A percentile compares a stretch with the other conserved stretches of the same genome.
These are phyloP conservation scores for Drosophila ustulata DNA, from an alignment of 2,888 invertebrate species.

Conservation along the genomic window DNA sequence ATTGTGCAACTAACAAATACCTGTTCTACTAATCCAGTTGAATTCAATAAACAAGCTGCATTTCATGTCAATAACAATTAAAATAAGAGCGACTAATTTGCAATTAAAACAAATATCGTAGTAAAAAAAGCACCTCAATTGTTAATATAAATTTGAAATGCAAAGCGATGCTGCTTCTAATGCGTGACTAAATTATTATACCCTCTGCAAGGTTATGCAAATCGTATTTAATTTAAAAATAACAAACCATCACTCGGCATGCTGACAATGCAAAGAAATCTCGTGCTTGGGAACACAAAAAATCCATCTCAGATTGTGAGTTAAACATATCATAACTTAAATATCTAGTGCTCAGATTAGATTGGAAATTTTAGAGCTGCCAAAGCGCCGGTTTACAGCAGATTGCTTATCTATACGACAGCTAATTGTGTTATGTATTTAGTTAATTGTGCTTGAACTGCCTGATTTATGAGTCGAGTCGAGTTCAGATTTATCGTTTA, in stretches of 20 bases:
- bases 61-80: neutral
- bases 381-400: neutral
- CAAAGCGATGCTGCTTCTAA: neutral
- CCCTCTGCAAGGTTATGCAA: neutral
- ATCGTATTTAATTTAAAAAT: neutral
- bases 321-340: neutral
- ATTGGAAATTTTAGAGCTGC: neutral
- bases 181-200: slow-evolving; percentile 2
- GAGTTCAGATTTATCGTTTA: slow-evolving; percentile 19
- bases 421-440: slow-evolving; percentile 8
- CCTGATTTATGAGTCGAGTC: slow-evolving; percentile 30
- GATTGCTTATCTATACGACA: slow-evolving; percentile 21
- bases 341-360: neutral
- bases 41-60: neutral
- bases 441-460: slow-evolving; percentile 1
- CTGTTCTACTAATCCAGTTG: neutral
- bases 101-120: neutral
- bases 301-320: neutral
- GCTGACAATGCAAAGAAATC: neutral
- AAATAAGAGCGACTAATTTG: neutral
- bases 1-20: neutral
- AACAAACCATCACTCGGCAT: neutral
- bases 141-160: neutral
- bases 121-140: neutral
- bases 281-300: neutral